Percentiles rank a stretch among this genome's conserved stretches.
These are phyloP conservation scores for Drosophila subsilvestris DNA, from an alignment of 2,888 invertebrate species.

Conservation along the genomic window DNA sequence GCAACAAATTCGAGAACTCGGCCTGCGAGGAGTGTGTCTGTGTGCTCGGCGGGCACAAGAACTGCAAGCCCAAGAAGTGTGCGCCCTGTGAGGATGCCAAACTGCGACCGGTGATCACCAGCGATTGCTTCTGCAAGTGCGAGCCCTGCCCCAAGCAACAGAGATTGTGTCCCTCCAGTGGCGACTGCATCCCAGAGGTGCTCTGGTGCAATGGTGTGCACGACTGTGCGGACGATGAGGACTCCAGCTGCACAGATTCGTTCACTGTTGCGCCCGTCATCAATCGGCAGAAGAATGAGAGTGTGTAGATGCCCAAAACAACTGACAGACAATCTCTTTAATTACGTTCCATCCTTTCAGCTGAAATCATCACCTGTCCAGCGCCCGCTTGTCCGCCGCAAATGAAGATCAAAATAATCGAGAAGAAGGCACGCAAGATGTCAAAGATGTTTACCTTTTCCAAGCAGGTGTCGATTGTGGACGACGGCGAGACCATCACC, in stretches of 20 bases:
- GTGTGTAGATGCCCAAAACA: slow-evolving; percentile 53
- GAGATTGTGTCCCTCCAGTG: slow-evolving; percentile 89
- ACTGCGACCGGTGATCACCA: slow-evolving; percentile 86
- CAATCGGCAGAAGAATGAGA: slow-evolving; percentile 70
- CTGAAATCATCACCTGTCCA: slow-evolving; percentile 83
- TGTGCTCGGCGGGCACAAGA: slow-evolving; percentile 89
- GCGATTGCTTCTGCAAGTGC: slow-evolving; percentile 91
- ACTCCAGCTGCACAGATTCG: slow-evolving; percentile 85
- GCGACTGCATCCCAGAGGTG: slow-evolving; percentile 88
- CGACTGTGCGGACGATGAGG: slow-evolving; percentile 94
- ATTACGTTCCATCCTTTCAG: slow-evolving; percentile 19
- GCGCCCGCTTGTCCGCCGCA: slow-evolving; percentile 85
- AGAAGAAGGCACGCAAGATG: slow-evolving; percentile 81
- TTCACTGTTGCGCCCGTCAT: slow-evolving; percentile 71
- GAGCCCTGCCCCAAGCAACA: slow-evolving; percentile 88
- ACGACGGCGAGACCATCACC: slow-evolving; percentile 76
- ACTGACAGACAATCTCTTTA: neutral
- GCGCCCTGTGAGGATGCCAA: slow-evolving; percentile 86
- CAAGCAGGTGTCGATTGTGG: slow-evolving; percentile 75
- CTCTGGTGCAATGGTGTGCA: slow-evolving; percentile 92
- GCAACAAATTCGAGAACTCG: slow-evolving; percentile 88
- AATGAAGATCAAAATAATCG: slow-evolving; percentile 84
- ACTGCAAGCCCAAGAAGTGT: slow-evolving; percentile 89
- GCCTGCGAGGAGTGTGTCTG: slow-evolving; percentile 93
- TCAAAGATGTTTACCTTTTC: slow-evolving; percentile 85